Conservation (phyloP, 2,888 invertebrate genomes). For the Pinctada fucata region DNA sequence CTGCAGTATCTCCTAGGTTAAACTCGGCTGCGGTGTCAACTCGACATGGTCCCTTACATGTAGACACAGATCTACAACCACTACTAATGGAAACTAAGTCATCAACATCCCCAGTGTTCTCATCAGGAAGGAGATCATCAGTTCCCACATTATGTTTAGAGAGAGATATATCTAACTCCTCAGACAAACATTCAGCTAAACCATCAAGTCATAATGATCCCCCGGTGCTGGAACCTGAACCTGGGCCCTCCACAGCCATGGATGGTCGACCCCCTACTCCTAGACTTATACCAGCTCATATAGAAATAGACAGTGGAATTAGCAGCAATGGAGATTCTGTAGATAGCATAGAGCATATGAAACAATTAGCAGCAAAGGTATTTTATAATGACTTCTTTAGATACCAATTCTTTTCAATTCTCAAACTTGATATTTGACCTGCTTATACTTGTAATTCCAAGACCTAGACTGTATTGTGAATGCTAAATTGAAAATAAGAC, state of each 20-base stretch:
- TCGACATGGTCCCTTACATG: not conserved
- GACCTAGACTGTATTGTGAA: no score
- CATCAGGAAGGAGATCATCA: slow-evolving; percentile 14
- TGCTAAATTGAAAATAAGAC: no score
- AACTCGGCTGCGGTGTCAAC: not conserved
- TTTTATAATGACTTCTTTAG: no score
- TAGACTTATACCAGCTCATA: slow-evolving; percentile 12
- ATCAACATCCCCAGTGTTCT: slow-evolving; percentile 1
- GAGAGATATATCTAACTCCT: slow-evolving; percentile 4
- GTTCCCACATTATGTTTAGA: slow-evolving; percentile 15
- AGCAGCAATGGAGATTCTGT: slow-evolving; percentile 69
- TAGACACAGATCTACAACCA: not conserved
- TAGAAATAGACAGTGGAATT: slow-evolving; percentile 63
- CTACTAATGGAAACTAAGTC: not conserved
- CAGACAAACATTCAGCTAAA: slow-evolving; percentile 13
- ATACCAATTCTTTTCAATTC: no score
- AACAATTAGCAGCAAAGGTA: slow-evolving; percentile 28
- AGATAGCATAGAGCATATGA: slow-evolving; percentile 64
- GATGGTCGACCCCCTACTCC: not conserved
- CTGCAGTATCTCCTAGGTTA: not conserved
- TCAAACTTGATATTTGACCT: not conserved
- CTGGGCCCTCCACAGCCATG: not conserved
- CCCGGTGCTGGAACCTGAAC: not conserved
- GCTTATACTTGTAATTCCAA: no score
- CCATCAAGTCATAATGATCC: not conserved